Evolutionary conservation across 1,140 invertebrate genomes (phyloP).

Genomic region (Tribolium madens): DNA sequence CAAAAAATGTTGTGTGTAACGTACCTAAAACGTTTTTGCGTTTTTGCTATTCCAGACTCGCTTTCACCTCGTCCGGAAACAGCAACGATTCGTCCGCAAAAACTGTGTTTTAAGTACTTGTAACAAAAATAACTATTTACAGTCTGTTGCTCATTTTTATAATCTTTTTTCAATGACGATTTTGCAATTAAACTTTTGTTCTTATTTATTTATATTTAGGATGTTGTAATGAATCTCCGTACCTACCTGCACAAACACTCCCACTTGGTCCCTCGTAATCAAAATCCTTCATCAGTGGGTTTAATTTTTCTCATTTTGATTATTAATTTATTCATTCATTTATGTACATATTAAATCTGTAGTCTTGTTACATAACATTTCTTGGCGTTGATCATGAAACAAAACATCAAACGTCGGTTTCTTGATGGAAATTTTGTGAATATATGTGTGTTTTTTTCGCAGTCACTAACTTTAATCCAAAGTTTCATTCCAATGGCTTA

Average conservation of each 20-base stretch:
- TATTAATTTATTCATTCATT: background rate
- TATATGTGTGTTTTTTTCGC: slow-evolving; percentile 2
- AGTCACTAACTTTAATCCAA: background rate
- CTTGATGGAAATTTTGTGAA: slow-evolving; percentile 6
- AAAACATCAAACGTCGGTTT: background rate
- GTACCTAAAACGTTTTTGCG: no score
- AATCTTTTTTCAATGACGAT: background rate
- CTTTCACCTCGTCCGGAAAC: no score
- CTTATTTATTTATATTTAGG: background rate
- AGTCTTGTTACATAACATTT: background rate
- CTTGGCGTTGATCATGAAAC: background rate
- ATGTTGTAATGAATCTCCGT: background rate
- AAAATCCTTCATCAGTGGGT: background rate
- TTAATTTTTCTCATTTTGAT: background rate
- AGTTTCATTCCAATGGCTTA: slow-evolving; percentile 1
- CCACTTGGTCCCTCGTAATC: background rate
- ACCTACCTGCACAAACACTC: background rate
- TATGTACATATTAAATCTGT: background rate
- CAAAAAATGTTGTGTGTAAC: no score
- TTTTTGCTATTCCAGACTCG: no score
- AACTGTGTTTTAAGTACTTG: no score
- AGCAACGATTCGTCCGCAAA: no score
- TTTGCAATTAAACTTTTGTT: background rate
- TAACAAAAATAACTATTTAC: no score
- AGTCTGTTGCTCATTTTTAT: background rate